Percentiles rank a stretch among this genome's conserved stretches.
Evolutionary conservation across 2,888 invertebrate genomes (phyloP).

Genomic region (Cataglyphis albicans): DNA sequence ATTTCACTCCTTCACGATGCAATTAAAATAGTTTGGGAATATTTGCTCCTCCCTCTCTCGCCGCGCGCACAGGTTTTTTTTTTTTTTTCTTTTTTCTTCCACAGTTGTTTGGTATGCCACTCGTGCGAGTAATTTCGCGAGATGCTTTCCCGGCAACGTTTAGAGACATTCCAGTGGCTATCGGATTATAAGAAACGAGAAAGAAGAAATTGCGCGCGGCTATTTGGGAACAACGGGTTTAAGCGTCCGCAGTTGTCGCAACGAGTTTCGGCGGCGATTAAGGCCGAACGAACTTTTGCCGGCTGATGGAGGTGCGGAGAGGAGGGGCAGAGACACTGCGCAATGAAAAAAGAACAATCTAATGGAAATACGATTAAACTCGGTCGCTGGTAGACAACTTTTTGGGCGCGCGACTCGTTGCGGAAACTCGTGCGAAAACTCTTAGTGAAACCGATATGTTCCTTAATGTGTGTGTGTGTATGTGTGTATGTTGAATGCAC

Average conservation of each 20-base stretch:
- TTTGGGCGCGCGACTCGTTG: constrained; percentile 58
- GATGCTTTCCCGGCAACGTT: constrained; percentile 28
- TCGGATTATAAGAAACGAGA: constrained; percentile 54
- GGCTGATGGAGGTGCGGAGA: constrained; percentile 19
- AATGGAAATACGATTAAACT: constrained; percentile 74
- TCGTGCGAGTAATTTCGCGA: constrained; percentile 49
- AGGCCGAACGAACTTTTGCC: constrained; percentile 67
- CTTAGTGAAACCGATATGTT: constrained; percentile 58
- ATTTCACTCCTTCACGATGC: neutral
- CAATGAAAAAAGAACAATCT: constrained; percentile 70
- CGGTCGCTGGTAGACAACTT: constrained; percentile 62
- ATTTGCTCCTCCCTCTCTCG: neutral
- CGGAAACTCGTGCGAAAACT: constrained; percentile 58
- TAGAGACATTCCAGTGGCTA: constrained; percentile 65
- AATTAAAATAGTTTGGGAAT: constrained; percentile 47
- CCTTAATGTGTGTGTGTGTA: neutral
- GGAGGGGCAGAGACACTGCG: neutral
- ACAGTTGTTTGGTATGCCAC: constrained; percentile 1
- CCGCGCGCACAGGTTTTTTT: neutral
- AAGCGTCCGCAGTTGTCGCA: constrained; percentile 70
- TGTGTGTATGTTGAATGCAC: constrained; percentile 3
- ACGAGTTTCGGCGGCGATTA: constrained; percentile 74
- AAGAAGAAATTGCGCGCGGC: constrained; percentile 74
- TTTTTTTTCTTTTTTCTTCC: constrained; percentile 1
- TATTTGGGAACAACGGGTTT: constrained; percentile 71